Evolutionary conservation across 2,113 vertebrate species (phyloP), one percentile per base, ranked within the genome.

Genomic region (Eudyptes chrysolophus): DNA sequence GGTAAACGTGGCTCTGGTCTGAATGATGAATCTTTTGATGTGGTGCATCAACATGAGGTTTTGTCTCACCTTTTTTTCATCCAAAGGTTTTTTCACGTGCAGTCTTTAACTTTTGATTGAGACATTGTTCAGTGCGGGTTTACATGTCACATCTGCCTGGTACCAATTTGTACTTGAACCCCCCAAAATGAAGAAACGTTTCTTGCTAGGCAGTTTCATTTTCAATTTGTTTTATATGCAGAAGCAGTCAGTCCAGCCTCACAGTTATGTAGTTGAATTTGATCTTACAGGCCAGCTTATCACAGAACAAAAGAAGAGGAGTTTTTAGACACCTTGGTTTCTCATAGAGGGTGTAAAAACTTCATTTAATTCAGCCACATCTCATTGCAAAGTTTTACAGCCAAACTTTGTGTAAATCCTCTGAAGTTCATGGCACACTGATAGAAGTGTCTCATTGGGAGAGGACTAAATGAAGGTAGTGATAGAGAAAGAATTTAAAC

Each of bases 81-180:
- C 14, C 4, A 51, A 16, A 61, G 9, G 2, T 11, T 82, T 66
- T 83, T 62, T 83, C 40, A 44, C 1, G 0, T 82, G 18, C 26
- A 80, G 11, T 42, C 36, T 68, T 60, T 74, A 68, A 44, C 2
- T 51, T 87, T n/a, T 64, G 24, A 32, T 55, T 8, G 52, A 1
- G 4, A 44, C 13, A 38, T 10, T 16, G 8, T 60, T 36, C 8
- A 25, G 11, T 26, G 11, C 24, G 55, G 34, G 9, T 48, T 80
- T 84, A 29, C 3, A 9, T 81, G 20, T 40, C 0, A 1, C 1
- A 0, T 27, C 60, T 84, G 16, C 13, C 30, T 85, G 38, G 4
- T 60, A 36, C 29, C 30, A 42, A 11, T 54, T 80, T 32, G 8
- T 40, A 46, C 30, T 38, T 22, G 25, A 80, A n/a, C 6, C 2